phyloP scores from a whole-genome alignment of 1,140 invertebrate species.

The Paramacrobiotus metropolitanus region DNA sequence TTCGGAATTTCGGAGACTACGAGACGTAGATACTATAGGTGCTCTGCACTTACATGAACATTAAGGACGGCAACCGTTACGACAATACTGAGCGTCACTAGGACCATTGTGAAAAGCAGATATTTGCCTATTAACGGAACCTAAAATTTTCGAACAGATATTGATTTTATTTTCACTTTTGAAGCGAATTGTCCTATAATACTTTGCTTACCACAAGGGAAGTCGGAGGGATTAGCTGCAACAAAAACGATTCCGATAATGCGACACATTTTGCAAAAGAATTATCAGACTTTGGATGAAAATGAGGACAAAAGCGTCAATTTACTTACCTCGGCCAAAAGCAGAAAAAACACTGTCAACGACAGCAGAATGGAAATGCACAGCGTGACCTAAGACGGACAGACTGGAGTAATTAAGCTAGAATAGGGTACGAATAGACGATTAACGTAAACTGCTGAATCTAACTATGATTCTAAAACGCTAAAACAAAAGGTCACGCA shows the following conservation, averaged over 20 bases:
- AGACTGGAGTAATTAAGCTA: no score
- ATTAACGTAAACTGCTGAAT: no score
- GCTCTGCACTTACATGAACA: conserved; percentile 40
- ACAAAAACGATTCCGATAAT: conserved; percentile 13
- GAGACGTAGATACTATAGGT: no score
- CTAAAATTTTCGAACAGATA: background rate
- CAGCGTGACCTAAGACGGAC: conserved; percentile 17
- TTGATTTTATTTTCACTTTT: background rate
- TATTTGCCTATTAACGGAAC: conserved; percentile 82
- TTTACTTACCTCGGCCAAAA: conserved; percentile 45
- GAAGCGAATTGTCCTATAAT: conserved; percentile 33
- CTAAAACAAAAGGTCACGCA: no score
- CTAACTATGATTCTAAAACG: no score
- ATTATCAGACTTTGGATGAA: no score
- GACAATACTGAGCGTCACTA: conserved; percentile 83
- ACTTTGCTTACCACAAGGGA: conserved; percentile 51
- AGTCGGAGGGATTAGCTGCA: conserved; percentile 75
- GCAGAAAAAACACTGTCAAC: conserved; percentile 71
- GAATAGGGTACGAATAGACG: no score
- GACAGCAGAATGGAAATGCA: conserved; percentile 33
- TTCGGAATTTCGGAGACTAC: no score
- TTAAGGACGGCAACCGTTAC: conserved; percentile 94
- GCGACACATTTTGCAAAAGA: no score
- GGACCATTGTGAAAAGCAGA: conserved; percentile 90
- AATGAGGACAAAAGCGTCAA: background rate